These are phyloP conservation scores for Crocidura indochinensis DNA, from an alignment of 2,797 vertebrate genomes.

Conservation along the genomic window DNA sequence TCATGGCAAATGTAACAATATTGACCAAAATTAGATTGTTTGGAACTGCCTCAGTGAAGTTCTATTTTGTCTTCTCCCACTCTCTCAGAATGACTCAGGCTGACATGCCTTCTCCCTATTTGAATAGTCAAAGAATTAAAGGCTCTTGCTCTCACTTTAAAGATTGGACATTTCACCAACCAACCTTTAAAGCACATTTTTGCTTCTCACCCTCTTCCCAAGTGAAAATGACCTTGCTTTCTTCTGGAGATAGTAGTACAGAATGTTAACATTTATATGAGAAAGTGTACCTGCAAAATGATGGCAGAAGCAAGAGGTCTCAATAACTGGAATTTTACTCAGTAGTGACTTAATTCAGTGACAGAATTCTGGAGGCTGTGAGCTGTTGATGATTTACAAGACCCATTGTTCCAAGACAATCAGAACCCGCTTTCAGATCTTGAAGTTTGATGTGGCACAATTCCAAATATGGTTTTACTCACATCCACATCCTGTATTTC, in stretches of 20 bases:
- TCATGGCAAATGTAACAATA: background rate
- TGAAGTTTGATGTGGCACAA: constrained; percentile 8
- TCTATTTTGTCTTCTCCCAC: background rate
- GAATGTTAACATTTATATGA: background rate
- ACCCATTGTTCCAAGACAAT: background rate
- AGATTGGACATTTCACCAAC: too few species aligned
- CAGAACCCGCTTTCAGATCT: background rate
- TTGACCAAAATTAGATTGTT: background rate
- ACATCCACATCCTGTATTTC: constrained; percentile 24
- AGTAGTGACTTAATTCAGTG: constrained; percentile 38
- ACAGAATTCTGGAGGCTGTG: background rate
- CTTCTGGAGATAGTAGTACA: background rate
- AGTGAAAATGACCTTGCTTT: background rate
- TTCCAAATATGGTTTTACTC: constrained; percentile 43
- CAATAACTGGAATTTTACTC: background rate
- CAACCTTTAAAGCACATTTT: background rate
- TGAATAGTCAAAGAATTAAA: background rate
- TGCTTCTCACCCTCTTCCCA: background rate
- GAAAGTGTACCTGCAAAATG: background rate
- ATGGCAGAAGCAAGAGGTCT: background rate
- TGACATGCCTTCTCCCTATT: background rate
- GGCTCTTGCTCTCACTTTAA: too few species aligned
- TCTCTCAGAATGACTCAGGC: background rate
- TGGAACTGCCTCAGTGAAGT: background rate
- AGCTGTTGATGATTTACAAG: constrained; percentile 39